These are phyloP conservation scores for Pterocles gutturalis DNA, from an alignment of 2,113 vertebrate species.

Conservation along the genomic window DNA sequence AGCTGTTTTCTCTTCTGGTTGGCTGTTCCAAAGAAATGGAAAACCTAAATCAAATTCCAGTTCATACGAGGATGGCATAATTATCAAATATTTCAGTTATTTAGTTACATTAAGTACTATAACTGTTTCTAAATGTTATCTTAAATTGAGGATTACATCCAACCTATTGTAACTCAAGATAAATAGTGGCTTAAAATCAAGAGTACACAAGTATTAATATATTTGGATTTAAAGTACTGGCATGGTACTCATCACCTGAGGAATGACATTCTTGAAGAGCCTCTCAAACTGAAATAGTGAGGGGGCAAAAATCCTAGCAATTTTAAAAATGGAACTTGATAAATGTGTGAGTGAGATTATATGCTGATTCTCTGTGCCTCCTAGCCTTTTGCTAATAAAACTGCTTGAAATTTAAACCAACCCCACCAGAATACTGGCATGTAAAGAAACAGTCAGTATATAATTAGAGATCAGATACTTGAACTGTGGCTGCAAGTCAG, in stretches of 20 bases:
- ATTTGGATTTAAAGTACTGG: neutral
- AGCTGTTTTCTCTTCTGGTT: neutral
- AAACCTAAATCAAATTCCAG: neutral
- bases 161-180: neutral
- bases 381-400: neutral
- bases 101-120: neutral
- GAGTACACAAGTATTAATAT: neutral
- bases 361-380: neutral
- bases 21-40: neutral
- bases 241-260: neutral
- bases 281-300: neutral
- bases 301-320: neutral
- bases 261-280: neutral
- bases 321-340: neutral
- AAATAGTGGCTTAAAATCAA: neutral
- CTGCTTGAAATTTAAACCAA: constrained; percentile 45
- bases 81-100: neutral
- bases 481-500: neutral
- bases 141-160: neutral
- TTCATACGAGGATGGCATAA: neutral
- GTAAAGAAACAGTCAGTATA: neutral
- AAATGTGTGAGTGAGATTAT: neutral
- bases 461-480: constrained; percentile 24
- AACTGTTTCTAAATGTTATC: neutral
- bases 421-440: neutral